Evolutionary conservation across 30 jellyfish, hydroid and myxozoan species (phyloP), one percentile per base, ranked within the genome.

Genomic region (Phacellophora camtschatica): DNA sequence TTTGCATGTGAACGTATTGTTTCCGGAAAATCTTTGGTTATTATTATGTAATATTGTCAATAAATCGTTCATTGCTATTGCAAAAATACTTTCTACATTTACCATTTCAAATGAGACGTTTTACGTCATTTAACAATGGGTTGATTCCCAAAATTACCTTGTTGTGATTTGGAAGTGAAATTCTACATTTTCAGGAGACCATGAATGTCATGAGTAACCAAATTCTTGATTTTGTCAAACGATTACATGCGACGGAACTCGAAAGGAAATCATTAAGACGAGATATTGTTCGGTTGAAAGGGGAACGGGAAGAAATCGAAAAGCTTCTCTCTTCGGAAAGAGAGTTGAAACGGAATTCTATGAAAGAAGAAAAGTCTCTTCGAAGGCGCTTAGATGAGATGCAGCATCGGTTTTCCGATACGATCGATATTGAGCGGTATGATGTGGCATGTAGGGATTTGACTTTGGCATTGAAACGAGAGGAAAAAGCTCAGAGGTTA

Each of bases 171-270:
- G n/a, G n/a, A n/a, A n/a, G n/a, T n/a, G n/a, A n/a, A n/a, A n/a
- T n/a, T n/a, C n/a, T n/a, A n/a, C n/a, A n/a, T n/a, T 56, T 57
- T 70, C 66, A 87, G 96, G n/a, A 28, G 8, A 63, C 72, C n/a
- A 57, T 73, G 42, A 49, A 77, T 16, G 31, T 53, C 13, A 58
- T 87, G 84, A 75, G 62, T 39, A 32, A 45, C 8, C 77, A 61
- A 45, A 39, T 88, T 36, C 82, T 88, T 22, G 79, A 74, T 16
- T 88, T 80, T 57, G 81, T 92, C 23, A 59, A 88, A 36, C 82
- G 97, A 11, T 88, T 88, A 36, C 97, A 88, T 55, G 88, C 86
- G 27, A 70, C 95, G 3, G 95, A 88, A 73, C 54, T 80, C 34
- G 95, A 72, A 12, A 45, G 91, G 31, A 72, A 67, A 42, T 37